These are phyloP conservation scores for Desmophyllum pertusum DNA, from an alignment of 92 coral and sea anemone species.

Conservation along the genomic window DNA sequence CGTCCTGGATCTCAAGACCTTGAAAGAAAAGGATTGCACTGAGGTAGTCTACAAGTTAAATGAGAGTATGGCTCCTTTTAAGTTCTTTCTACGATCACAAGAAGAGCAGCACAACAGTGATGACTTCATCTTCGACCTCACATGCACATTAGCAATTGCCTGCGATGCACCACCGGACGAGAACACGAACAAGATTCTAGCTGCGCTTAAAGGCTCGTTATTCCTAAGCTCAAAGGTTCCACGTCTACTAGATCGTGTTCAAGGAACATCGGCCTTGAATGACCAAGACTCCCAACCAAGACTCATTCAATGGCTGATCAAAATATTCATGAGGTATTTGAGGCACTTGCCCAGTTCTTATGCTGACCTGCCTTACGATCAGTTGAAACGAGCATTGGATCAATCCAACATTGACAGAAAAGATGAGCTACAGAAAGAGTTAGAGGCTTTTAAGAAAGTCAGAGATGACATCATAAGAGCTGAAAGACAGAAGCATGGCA, in stretches of 20 bases:
- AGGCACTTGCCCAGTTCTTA: constrained; percentile 56
- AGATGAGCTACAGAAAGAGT: constrained; percentile 15
- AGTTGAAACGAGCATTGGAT: constrained; percentile 38
- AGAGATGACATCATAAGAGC: constrained; percentile 55
- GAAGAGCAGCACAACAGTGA: background rate
- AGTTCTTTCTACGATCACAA: background rate
- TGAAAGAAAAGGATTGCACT: too few relatives aligned
- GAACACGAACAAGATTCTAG: constrained; percentile 18
- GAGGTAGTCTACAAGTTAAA: too few relatives aligned
- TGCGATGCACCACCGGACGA: constrained; percentile 35
- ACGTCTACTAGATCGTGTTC: constrained; percentile 10
- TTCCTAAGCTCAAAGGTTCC: constrained; percentile 20
- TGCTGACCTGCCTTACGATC: constrained; percentile 57
- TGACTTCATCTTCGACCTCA: constrained; percentile 35
- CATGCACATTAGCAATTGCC: constrained; percentile 28
- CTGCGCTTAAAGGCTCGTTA: constrained; percentile 28
- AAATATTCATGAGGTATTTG: constrained; percentile 38
- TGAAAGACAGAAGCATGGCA: constrained; percentile 34
- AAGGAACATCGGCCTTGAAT: background rate
- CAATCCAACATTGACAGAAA: constrained; percentile 10
- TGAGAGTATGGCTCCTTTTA: background rate
- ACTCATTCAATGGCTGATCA: constrained; percentile 25
- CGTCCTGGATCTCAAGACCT: too few relatives aligned
- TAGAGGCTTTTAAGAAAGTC: constrained; percentile 35
- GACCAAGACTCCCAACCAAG: background rate